Conservation (phyloP, 2,888 invertebrate species). For the Opisthograptis luteolata region DNA sequence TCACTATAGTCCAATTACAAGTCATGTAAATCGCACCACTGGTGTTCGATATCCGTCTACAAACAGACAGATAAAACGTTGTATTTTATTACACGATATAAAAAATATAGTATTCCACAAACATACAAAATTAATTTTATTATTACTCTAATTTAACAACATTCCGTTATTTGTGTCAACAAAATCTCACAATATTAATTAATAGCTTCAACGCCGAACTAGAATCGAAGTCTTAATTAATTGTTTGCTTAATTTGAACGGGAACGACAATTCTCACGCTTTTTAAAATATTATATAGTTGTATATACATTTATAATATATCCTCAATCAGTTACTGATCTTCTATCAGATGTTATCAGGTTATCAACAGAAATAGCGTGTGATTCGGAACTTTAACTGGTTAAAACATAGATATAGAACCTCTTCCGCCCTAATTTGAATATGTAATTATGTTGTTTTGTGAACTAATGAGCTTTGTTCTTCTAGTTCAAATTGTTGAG, state of each 20-base stretch:
- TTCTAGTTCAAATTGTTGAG: no score
- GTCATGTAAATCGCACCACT: no score
- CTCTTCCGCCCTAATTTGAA: not conserved
- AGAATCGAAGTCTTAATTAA: constrained; percentile 19
- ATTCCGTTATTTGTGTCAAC: constrained; percentile 6
- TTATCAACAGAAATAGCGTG: not conserved
- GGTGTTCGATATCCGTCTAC: no score
- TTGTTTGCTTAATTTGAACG: constrained; percentile 13
- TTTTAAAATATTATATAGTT: no score
- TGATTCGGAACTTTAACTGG: constrained; percentile 1
- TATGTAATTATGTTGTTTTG: not conserved
- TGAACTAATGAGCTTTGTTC: no score
- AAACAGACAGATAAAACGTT: no score
- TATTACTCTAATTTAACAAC: constrained; percentile 20
- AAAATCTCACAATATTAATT: constrained; percentile 10
- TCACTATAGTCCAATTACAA: no score
- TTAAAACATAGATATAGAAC: not conserved
- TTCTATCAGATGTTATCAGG: constrained; percentile 6
- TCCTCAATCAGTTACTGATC: constrained; percentile 11
- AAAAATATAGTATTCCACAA: not conserved
- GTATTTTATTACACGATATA: no score
- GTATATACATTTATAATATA: constrained; percentile 2
- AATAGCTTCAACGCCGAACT: not conserved
- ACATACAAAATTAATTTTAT: constrained; percentile 15
- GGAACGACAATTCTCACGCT: constrained; percentile 23